Conservation (phyloP, 2,113 vertebrate genomes). For the Ophiodon elongatus region DNA sequence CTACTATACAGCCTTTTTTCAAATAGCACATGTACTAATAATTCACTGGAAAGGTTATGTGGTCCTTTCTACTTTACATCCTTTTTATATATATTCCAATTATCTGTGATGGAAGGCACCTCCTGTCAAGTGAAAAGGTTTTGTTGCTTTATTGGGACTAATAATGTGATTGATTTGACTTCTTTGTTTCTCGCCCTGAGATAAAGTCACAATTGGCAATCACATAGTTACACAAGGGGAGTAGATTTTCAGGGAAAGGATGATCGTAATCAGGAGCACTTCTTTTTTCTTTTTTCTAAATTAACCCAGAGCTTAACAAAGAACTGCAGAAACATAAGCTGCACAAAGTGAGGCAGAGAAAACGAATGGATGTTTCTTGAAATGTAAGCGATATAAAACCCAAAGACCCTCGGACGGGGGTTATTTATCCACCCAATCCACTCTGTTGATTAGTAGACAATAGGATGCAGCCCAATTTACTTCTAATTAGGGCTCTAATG, state of each 20-base stretch:
- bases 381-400: constrained; percentile 38
- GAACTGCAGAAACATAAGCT: neutral
- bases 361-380: constrained; percentile 37
- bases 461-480: constrained; percentile 83
- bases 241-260: constrained; percentile 8
- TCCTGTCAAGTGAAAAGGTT: constrained; percentile 59
- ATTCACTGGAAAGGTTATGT: constrained; percentile 51
- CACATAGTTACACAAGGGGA: constrained; percentile 18
- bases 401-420: constrained; percentile 47
- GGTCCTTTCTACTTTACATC: constrained; percentile 32
- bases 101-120: constrained; percentile 53
- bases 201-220: constrained; percentile 34
- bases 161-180: constrained; percentile 54
- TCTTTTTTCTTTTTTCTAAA: neutral
- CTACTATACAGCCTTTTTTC: constrained; percentile 15
- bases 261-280: constrained; percentile 16
- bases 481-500: constrained; percentile 86
- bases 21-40: constrained; percentile 38
- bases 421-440: constrained; percentile 74
- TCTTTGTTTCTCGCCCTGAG: constrained; percentile 26
- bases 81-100: constrained; percentile 58
- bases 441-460: constrained; percentile 79
- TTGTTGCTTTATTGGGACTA: constrained; percentile 46
- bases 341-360: neutral
- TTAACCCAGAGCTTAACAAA: neutral